phyloP scores from a whole-genome alignment of 2,113 vertebrate species.

The zebrafish (Danio rerio) region GRCz12tu NC_133181.1:13859001-13859500 shows the following conservation, averaged over 20 bases:
- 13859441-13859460: not conserved
- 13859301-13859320: not conserved
- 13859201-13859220: not conserved
- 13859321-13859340: conserved; percentile 44
- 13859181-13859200: not conserved
- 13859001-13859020: not conserved
- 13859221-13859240: not conserved
- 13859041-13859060: not conserved
- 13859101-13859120: not conserved
- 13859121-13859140: conserved; percentile 28
- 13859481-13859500: not conserved
- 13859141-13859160: conserved; percentile 23
- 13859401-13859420: conserved; percentile 41
- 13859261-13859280: not conserved
- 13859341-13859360: conserved; percentile 43
- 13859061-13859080: no score
- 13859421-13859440: not conserved
- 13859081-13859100: not conserved
- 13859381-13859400: not conserved
- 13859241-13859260: not conserved
- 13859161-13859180: conserved; percentile 26
- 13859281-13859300: not conserved
- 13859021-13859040: not conserved
- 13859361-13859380: conserved; percentile 51
- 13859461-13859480: no score